Percentiles rank a stretch among this genome's conserved stretches.
Evolutionary conservation across 1,140 invertebrate genomes (phyloP).

Genomic region (Stenopsyche tienmushanensis): DNA sequence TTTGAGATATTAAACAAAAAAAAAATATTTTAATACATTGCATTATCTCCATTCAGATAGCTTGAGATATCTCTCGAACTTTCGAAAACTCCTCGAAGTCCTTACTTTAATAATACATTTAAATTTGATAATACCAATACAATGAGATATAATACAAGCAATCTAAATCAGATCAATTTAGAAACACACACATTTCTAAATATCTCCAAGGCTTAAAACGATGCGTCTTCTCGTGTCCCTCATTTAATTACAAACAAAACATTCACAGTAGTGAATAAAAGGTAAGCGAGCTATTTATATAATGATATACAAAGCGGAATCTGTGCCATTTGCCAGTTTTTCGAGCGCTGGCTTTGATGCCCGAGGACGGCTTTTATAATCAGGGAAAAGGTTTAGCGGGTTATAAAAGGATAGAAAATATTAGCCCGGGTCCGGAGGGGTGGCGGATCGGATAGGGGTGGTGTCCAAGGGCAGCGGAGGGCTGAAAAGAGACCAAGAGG

Average conservation of each 20-base stretch:
- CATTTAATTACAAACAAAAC: too few relatives aligned
- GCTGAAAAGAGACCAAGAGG: neutral
- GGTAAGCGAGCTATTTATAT: neutral
- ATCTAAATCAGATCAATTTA: neutral
- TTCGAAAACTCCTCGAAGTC: too few relatives aligned
- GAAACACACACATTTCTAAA: neutral
- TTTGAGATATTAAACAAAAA: too few relatives aligned
- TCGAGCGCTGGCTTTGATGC: slow-evolving; percentile 13
- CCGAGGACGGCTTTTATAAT: slow-evolving; percentile 13
- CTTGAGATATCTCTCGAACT: too few relatives aligned
- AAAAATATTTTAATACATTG: too few relatives aligned
- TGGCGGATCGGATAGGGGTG: too few relatives aligned
- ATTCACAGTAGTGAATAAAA: too few relatives aligned
- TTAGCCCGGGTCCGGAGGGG: neutral
- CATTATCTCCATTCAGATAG: too few relatives aligned
- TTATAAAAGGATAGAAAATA: slow-evolving; percentile 21
- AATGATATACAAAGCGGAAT: neutral
- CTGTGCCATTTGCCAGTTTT: slow-evolving; percentile 12
- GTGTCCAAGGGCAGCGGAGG: neutral
- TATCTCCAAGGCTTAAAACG: neutral
- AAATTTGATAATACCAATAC: too few relatives aligned
- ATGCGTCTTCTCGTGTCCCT: neutral
- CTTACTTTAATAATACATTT: too few relatives aligned
- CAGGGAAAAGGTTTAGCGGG: slow-evolving; percentile 21
- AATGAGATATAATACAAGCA: neutral